These are phyloP conservation scores for Pocillopora verrucosa DNA, from an alignment of 64 coral and sea anemone genomes.

Conservation along the genomic window DNA sequence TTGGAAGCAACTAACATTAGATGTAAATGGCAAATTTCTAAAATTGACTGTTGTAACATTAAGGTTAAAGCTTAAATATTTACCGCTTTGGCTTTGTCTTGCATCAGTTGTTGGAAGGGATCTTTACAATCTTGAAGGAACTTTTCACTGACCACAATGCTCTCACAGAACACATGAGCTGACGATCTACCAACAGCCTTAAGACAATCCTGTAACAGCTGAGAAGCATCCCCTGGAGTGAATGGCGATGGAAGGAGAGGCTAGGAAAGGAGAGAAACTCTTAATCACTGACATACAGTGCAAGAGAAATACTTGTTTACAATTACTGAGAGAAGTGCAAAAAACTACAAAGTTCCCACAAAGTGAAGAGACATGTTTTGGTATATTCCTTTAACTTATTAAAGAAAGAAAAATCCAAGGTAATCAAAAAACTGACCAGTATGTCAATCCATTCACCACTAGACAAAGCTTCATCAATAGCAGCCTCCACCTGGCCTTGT, in stretches of 20 bases:
- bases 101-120: constrained; percentile 89
- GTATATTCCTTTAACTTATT: too few relatives aligned
- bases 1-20: too few relatives aligned
- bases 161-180: constrained; percentile 84
- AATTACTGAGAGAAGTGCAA: neutral
- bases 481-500: constrained; percentile 69
- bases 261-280: constrained; percentile 26
- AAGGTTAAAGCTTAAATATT: neutral
- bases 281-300: neutral
- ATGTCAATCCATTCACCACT: constrained; percentile 65
- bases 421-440: constrained; percentile 11
- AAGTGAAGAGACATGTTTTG: too few relatives aligned
- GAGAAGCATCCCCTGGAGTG: constrained; percentile 73
- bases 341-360: too few relatives aligned
- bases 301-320: neutral
- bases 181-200: constrained; percentile 57
- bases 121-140: constrained; percentile 73
- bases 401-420: too few relatives aligned
- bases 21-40: too few relatives aligned
- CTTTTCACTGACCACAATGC: constrained; percentile 79
- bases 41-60: neutral
- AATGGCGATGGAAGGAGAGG: constrained; percentile 89
- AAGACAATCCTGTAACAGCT: constrained; percentile 69
- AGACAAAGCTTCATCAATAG: constrained; percentile 82
- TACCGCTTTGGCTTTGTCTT: constrained; percentile 89